Conservation (phyloP, 1,140 invertebrate genomes). For the Micrasema minimum region DNA sequence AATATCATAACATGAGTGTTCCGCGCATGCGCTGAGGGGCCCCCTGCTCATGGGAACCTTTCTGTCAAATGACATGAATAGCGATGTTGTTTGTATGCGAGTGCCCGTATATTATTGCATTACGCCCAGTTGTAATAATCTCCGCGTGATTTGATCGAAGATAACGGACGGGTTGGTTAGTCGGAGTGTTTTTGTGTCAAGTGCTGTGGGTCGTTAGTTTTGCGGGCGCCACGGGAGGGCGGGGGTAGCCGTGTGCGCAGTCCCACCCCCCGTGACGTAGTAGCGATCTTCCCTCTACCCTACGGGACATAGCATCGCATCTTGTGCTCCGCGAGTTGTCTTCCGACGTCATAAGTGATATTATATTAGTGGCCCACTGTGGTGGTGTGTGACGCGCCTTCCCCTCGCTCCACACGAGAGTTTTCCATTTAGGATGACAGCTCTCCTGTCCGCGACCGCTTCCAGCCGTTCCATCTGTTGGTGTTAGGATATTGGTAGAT, state of each 20-base stretch:
- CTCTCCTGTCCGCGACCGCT: not conserved
- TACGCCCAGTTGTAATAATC: no score
- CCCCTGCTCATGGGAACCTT: slow-evolving; percentile 6
- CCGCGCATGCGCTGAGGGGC: slow-evolving; percentile 5
- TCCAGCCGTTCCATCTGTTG: slow-evolving; percentile 3
- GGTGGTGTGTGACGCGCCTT: not conserved
- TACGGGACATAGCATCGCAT: not conserved
- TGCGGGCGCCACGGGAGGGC: not conserved
- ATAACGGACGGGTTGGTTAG: no score
- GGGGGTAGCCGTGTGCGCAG: slow-evolving; percentile 19
- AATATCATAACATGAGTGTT: slow-evolving; percentile 2
- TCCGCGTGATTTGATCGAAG: no score
- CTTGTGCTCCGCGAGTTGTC: slow-evolving; percentile 2
- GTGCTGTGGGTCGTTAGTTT: not conserved
- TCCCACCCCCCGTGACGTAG: not conserved
- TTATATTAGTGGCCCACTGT: not conserved
- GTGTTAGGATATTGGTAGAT: not conserved
- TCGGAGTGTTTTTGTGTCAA: not conserved
- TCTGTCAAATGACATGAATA: slow-evolving; percentile 21
- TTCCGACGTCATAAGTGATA: not conserved
- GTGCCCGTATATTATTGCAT: not conserved
- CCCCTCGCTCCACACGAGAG: not conserved
- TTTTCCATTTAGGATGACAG: slow-evolving; percentile 4
- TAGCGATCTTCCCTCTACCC: not conserved
- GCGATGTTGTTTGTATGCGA: not conserved